A percentile compares a stretch with the other conserved stretches of the same genome.
Conservation (phyloP, 30 jellyfish, hydroid and myxozoan species). For the Pelagia noctiluca region DNA sequence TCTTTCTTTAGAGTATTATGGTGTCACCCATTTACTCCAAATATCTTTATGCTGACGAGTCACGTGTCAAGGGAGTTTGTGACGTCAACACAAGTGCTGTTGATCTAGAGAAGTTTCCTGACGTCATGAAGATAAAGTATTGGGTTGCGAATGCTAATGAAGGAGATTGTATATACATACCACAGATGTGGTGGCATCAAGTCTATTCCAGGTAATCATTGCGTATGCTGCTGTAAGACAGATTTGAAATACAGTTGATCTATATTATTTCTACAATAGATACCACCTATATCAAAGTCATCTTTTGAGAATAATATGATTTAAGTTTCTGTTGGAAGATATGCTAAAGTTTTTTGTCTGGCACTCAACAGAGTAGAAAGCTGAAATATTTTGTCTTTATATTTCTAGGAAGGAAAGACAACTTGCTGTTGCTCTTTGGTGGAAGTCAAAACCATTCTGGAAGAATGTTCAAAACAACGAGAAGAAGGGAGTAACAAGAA, state of each 20-base stretch:
- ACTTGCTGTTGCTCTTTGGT: conserved; percentile 89
- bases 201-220: conserved; percentile 82
- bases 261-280: no score
- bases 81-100: conserved; percentile 80
- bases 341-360: no score
- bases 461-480: conserved; percentile 49
- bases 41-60: conserved; percentile 78
- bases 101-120: conserved; percentile 75
- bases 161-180: conserved; percentile 84
- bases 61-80: conserved; percentile 75
- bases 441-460: conserved; percentile 92
- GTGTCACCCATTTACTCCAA: conserved; percentile 78
- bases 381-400: background rate
- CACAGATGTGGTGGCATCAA: conserved; percentile 97
- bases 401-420: conserved; percentile 73
- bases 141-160: conserved; percentile 78
- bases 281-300: no score
- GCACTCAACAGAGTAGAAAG: no score
- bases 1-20: conserved; percentile 26
- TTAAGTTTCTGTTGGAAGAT: no score
- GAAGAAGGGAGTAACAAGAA: conserved; percentile 21
- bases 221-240: no score
- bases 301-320: no score
- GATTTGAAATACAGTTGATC: no score
- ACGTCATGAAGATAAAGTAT: conserved; percentile 54